phyloP scores from a whole-genome alignment of 1,140 invertebrate species.

The Drosophila sp. region DNA sequence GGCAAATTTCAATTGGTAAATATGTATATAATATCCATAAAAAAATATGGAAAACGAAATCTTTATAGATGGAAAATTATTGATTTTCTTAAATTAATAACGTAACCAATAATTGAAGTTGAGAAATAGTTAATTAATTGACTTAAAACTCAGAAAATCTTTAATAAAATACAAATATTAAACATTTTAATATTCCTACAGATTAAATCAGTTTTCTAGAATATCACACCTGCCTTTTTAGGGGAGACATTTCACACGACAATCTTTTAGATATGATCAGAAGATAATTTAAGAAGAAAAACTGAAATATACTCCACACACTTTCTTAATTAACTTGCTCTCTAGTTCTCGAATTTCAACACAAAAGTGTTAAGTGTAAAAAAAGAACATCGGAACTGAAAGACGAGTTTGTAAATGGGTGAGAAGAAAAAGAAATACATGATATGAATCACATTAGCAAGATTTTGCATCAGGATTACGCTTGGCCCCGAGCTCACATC shows the following conservation, averaged over 20 bases:
- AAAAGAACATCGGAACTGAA: conserved; percentile 39
- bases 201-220: too few species aligned
- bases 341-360: conserved; percentile 52
- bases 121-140: too few species aligned
- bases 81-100: too few species aligned
- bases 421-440: not conserved
- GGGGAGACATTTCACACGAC: conserved; percentile 14
- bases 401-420: not conserved
- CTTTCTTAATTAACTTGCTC: conserved; percentile 56
- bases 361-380: conserved; percentile 64
- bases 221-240: conserved; percentile 8
- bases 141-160: too few species aligned
- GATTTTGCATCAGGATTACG: conserved; percentile 74
- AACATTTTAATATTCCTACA: too few species aligned
- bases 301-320: conserved; percentile 22
- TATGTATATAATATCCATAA: not conserved
- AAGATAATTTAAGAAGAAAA: not conserved
- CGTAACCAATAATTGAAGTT: too few species aligned
- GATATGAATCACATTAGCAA: conserved; percentile 75
- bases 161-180: too few species aligned
- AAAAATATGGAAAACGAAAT: not conserved
- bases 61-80: not conserved
- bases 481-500: conserved; percentile 34
- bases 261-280: not conserved
- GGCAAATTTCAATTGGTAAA: not conserved